A percentile compares a stretch with the other conserved stretches of the same genome.
phyloP scores from a whole-genome alignment of 2,888 invertebrate species.

The Chrysotoxum bicinctum region DNA sequence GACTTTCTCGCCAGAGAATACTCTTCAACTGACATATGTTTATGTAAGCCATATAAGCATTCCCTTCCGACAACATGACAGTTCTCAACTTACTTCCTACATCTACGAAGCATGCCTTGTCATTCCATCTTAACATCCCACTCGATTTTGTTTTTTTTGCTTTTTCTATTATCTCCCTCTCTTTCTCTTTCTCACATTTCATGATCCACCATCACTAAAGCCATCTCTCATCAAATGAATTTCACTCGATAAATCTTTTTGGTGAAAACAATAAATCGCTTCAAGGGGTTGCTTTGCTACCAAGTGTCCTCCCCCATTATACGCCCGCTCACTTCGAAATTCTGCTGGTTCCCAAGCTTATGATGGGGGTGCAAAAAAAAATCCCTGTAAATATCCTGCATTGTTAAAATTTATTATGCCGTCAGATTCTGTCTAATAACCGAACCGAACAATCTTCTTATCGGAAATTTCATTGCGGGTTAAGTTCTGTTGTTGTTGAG shows the following conservation, averaged over 20 bases:
- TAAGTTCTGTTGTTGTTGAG: slow-evolving; percentile 72
- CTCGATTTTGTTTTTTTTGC: not conserved
- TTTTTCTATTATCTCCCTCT: no score
- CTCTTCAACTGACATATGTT: slow-evolving; percentile 56
- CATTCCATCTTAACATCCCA: not conserved
- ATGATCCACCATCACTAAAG: slow-evolving; percentile 50
- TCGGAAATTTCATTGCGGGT: slow-evolving; percentile 72
- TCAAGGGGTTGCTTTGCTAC: slow-evolving; percentile 62
- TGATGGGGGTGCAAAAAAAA: slow-evolving; percentile 1
- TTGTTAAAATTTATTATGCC: slow-evolving; percentile 72
- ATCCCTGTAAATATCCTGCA: slow-evolving; percentile 71
- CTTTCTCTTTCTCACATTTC: not conserved
- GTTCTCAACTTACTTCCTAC: slow-evolving; percentile 58
- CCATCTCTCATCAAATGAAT: slow-evolving; percentile 64
- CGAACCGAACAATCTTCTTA: slow-evolving; percentile 73
- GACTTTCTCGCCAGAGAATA: not conserved
- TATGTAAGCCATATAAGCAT: slow-evolving; percentile 54
- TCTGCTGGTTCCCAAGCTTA: slow-evolving; percentile 37
- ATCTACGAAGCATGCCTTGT: slow-evolving; percentile 1
- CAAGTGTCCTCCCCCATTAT: slow-evolving; percentile 36
- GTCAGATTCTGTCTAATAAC: slow-evolving; percentile 73
- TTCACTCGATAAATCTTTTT: slow-evolving; percentile 71
- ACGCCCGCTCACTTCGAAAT: slow-evolving; percentile 19
- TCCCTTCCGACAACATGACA: slow-evolving; percentile 56
- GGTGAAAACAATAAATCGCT: slow-evolving; percentile 72